Conservation (phyloP, 2,888 invertebrate species). For the Melikaiella ostensackeni region DNA sequence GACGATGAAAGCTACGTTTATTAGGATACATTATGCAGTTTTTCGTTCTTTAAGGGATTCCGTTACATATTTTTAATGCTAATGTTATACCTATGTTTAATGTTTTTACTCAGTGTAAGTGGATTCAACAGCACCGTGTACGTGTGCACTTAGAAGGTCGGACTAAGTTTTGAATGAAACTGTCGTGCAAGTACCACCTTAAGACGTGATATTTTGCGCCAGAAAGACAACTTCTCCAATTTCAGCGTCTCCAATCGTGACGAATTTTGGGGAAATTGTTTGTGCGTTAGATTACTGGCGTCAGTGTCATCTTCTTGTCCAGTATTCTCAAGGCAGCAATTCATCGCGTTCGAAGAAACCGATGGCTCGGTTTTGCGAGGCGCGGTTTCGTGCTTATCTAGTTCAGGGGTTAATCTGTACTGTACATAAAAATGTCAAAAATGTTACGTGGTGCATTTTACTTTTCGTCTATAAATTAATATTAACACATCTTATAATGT, state of each 20-base stretch:
- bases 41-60: neutral
- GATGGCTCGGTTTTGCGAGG: conserved; percentile 14
- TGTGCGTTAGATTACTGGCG: conserved; percentile 12
- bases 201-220: neutral
- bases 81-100: too few relatives aligned
- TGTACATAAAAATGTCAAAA: too few relatives aligned
- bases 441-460: too few relatives aligned
- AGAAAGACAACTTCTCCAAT: neutral
- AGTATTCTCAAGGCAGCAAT: conserved; percentile 14
- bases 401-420: conserved; percentile 57
- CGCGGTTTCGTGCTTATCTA: conserved; percentile 53
- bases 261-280: neutral
- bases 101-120: too few relatives aligned
- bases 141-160: neutral
- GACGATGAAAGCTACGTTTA: conserved; percentile 1
- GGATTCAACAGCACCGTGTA: too few relatives aligned
- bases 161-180: neutral
- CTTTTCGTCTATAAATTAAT: too few relatives aligned
- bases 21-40: neutral
- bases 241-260: neutral
- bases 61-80: too few relatives aligned
- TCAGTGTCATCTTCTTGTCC: conserved; percentile 18
- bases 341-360: conserved; percentile 12
- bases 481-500: too few relatives aligned
- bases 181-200: neutral